Evolutionary conservation across 2,797 vertebrate genomes (phyloP).

Genomic region (Euphonia xanthogaster): DNA sequence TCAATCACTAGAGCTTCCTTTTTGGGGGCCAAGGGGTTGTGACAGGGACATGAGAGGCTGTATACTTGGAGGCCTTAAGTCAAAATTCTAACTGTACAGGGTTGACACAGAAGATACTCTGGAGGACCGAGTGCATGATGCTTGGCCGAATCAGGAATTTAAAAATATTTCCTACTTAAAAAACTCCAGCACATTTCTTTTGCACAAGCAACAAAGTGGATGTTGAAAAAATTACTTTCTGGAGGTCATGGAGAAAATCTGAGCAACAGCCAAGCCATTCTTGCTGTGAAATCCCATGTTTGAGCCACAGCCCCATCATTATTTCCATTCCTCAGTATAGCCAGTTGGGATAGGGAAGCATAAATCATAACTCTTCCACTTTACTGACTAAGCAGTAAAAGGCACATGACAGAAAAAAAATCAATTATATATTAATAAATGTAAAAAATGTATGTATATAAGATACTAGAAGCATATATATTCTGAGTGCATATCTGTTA

Average conservation of each 20-base stretch:
- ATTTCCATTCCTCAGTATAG: slow-evolving; percentile 45
- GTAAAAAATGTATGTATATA: background rate
- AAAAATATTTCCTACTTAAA: background rate
- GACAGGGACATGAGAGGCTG: accelerated
- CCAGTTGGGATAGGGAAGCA: background rate
- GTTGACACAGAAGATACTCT: background rate
- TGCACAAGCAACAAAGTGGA: background rate
- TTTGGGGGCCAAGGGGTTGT: accelerated
- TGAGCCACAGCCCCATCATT: slow-evolving; percentile 37
- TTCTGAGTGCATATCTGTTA: background rate
- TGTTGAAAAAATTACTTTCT: background rate
- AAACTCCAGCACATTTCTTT: background rate
- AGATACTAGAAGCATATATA: background rate
- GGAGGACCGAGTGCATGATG: background rate
- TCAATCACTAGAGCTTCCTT: background rate
- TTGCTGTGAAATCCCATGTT: slow-evolving; percentile 8
- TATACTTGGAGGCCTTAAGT: background rate
- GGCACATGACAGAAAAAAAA: background rate
- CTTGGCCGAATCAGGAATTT: background rate
- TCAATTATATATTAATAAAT: background rate
- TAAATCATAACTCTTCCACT: slow-evolving; percentile 1
- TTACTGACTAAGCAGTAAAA: background rate
- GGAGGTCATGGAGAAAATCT: background rate
- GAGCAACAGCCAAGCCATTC: slow-evolving; percentile 16
- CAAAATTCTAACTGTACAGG: background rate